Evolutionary conservation across 1,140 invertebrate species (phyloP), one percentile per base, ranked within the genome.

Genomic region (Leptoteleia sp.): DNA sequence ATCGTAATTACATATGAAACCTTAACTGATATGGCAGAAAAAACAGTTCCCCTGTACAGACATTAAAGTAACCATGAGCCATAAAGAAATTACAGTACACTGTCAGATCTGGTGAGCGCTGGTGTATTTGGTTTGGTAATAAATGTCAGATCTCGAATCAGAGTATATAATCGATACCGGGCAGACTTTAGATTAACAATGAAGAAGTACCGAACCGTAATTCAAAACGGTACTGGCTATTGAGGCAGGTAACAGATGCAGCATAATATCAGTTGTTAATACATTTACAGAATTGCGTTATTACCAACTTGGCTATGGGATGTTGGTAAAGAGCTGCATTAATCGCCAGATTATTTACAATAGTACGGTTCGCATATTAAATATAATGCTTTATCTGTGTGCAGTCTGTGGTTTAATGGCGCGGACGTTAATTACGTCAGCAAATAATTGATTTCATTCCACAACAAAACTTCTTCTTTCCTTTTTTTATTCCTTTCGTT

Each of bases 131-230:
- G 52, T 65, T 65, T 65, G 52, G 71, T 43, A 57, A 75, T 75
- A 67, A 67, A 65, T 67, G 54, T 75, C 61, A 75, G 61, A 67
- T 67, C 45, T 75, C 61, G 71, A 67, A 59, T 75, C 50, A n/a
- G 19, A 67, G 43, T 40, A 45, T 50, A 75, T 75, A 75, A 75
- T 75, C 71, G 61, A 75, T 75, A 75, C 67, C 67, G 71, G 42
- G 25, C 48, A 52, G 71, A 75, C 71, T 75, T 75, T 54, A 52
- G 62, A 75, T 75, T 75, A 75, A 65, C 71, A 65, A 67, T 75
- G 61, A 67, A 75, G 54, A 75, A 75, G 37, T 65, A 43, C 31
- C 31, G 54, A 43, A 54, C 45, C 22, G 62, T 67, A 61, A 76
- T 67, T 76, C 61, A 67, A 65, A 75, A 75, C 71, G 52, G 72